A percentile compares a stretch with the other conserved stretches of the same genome.
Evolutionary conservation across 2,113 vertebrate species (phyloP).

Genomic region (Rhegmatorhina hoffmannsi): DNA sequence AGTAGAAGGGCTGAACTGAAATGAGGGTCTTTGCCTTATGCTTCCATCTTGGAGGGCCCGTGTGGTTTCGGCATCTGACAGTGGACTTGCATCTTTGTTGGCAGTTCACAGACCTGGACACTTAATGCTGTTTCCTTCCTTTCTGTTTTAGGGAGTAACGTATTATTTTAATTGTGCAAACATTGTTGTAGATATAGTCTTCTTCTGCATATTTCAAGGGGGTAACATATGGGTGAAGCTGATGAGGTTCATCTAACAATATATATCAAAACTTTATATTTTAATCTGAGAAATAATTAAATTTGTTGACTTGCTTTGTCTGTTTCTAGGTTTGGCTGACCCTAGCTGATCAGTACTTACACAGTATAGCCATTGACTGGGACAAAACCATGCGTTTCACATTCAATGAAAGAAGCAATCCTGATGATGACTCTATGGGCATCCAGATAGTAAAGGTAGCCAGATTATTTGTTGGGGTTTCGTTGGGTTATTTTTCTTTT

Average conservation of each 20-base stretch:
- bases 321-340: conserved; percentile 92
- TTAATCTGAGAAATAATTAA: background rate
- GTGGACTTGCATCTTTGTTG: background rate
- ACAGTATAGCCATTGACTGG: conserved; percentile 97
- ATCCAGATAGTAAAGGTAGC: conserved; percentile 98
- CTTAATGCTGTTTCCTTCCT: background rate
- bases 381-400: conserved; percentile 98
- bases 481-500: background rate
- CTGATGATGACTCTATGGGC: conserved; percentile 96
- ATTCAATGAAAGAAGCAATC: conserved; percentile 98
- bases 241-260: background rate
- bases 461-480: background rate
- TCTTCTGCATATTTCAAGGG: background rate
- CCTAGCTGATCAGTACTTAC: conserved; percentile 94
- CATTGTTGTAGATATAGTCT: background rate
- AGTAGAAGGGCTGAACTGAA: background rate
- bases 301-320: background rate
- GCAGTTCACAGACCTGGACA: background rate
- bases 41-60: background rate
- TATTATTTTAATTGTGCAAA: background rate
- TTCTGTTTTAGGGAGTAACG: background rate
- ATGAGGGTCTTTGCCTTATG: background rate
- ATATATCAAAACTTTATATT: background rate
- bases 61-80: background rate
- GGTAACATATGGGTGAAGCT: background rate